phyloP scores from a whole-genome alignment of 1,140 invertebrate species.

The Aphaenogaster rudis region DNA sequence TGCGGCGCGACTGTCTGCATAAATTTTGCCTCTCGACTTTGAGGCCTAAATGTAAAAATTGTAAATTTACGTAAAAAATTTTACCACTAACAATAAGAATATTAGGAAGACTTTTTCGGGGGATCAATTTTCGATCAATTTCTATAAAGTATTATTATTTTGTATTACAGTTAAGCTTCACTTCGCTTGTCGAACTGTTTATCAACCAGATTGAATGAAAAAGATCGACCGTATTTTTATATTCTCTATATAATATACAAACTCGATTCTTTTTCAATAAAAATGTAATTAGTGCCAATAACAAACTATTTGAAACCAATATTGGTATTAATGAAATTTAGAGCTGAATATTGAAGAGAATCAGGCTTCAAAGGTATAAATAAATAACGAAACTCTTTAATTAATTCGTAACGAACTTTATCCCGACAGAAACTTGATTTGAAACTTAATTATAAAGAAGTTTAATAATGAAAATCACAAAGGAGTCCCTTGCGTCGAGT shows the following conservation, averaged over 20 bases:
- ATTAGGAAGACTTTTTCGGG: not conserved
- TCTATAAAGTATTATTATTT: not conserved
- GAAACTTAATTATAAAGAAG: conserved; percentile 10
- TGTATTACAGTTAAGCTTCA: not conserved
- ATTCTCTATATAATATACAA: not conserved
- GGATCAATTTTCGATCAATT: not conserved
- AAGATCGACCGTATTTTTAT: not conserved
- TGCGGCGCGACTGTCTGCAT: not conserved
- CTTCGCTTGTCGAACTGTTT: not conserved
- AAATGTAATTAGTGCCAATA: not conserved
- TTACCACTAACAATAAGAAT: not conserved
- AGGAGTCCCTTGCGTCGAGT: not conserved
- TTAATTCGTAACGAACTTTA: conserved; percentile 21
- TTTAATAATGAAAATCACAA: conserved; percentile 37
- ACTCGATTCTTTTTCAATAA: not conserved
- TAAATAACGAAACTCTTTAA: conserved; percentile 19
- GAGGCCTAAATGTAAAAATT: not conserved
- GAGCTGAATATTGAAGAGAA: not conserved
- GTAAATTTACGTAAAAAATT: not conserved
- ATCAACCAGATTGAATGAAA: not conserved
- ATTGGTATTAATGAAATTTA: not conserved
- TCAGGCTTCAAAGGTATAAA: not conserved
- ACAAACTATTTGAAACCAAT: not conserved
- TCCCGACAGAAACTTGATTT: not conserved
- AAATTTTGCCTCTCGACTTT: conserved; percentile 26